Base-by-base conservation (phyloP, 1,140 invertebrate genomes). In the Copidosoma floridanum region DNA sequence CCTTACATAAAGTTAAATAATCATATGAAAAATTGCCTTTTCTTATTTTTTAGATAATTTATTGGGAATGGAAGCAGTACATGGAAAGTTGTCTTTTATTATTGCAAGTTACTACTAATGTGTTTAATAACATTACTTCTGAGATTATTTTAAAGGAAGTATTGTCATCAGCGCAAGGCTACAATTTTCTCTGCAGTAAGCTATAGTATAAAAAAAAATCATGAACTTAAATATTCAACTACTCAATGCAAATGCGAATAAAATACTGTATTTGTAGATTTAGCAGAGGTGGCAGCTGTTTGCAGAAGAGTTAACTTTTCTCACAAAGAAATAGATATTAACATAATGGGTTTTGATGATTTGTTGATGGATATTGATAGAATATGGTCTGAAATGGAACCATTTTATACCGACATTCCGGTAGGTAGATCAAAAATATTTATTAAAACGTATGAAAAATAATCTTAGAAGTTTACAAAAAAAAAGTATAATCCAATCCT, bases 51-150 rank as follows among this genome's bases (percentile, higher is more conserved):
- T 50, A 79, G 77, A 68, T 67, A 5, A 76, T 76, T 57, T 81
- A 79, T 65, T 75, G 77, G 64, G 82, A 85, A 65, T 87, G 85
- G 85, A 80, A 81, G 62, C 79, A 82, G 41, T 86, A 85, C 66
- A 79, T 87, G 70, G 77, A 82, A 68, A 82, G 80, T 47, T 85
- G 84, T 71, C 71, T 81, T 40, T 65, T 79, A 35, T 70, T 85
- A 40, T 70, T 86, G 27, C 79, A 81, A 68, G 71, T 83, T 44
- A 82, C 85, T 32, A 82, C 81, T 41, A 82, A 78, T 63, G 78
- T 84, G 52, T 85, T 86, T 67, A 82, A 81, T 59, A 81, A 74
- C 44, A 82, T 85, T 50, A 82, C 78, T 32, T 83, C 81, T 18
- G 82, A 84, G 63, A 67, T 72, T 35, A 79, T 86, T 43, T 77